Conservation (phyloP, 2,797 vertebrate species). For the Rhinogobio ventralis region DNA sequence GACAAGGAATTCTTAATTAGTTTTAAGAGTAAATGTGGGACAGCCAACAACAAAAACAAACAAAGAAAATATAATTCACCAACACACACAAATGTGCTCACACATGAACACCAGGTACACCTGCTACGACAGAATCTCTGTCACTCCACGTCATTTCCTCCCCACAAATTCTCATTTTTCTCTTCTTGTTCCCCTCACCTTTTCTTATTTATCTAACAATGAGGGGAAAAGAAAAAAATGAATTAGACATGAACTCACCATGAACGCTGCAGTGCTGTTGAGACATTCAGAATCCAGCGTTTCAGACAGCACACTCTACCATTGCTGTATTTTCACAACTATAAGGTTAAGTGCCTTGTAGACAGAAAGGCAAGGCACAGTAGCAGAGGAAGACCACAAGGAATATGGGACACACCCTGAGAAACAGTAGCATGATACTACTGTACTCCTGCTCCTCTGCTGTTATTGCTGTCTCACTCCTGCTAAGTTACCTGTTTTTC, state of each 20-base stretch:
- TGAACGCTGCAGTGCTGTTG: constrained; percentile 54
- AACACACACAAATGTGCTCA: constrained; percentile 12
- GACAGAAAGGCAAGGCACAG: constrained; percentile 63
- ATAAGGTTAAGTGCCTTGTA: constrained; percentile 8
- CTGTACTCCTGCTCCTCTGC: constrained; percentile 46
- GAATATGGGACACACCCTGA: constrained; percentile 46
- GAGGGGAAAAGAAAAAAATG: neutral
- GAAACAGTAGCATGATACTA: constrained; percentile 56
- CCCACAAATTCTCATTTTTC: neutral
- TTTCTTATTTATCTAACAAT: constrained; percentile 7
- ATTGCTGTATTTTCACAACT: constrained; percentile 14
- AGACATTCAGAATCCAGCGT: constrained; percentile 44
- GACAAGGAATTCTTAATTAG: neutral
- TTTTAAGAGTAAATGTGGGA: neutral
- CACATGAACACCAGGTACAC: neutral
- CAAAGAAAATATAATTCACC: neutral
- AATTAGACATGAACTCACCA: constrained; percentile 48
- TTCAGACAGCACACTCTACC: constrained; percentile 36
- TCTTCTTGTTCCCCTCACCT: neutral
- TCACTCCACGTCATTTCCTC: neutral
- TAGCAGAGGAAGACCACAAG: constrained; percentile 45
- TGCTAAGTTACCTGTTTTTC: constrained; percentile 35
- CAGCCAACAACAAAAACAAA: neutral
- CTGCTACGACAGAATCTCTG: neutral
- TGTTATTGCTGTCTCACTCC: constrained; percentile 50